phyloP scores from a whole-genome alignment of 2,888 invertebrate genomes.

The Brachyptera risi region DNA sequence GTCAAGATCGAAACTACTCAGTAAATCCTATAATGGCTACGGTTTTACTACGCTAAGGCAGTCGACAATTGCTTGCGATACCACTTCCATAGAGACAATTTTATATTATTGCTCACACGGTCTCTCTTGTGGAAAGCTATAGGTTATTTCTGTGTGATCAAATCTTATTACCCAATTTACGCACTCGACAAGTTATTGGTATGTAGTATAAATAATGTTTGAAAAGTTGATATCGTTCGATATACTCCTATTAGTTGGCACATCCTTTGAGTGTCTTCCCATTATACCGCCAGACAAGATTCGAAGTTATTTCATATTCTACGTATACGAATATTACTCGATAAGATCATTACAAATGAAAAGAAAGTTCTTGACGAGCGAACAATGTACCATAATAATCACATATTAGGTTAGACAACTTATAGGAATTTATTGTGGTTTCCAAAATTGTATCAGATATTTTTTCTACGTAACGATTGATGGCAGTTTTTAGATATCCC shows the following conservation, averaged over 20 bases:
- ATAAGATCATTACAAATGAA: too few species aligned
- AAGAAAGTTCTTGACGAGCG: too few species aligned
- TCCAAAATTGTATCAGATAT: too few species aligned
- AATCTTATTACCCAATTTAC: constrained; percentile 9
- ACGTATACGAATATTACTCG: too few species aligned
- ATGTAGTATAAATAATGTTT: constrained; percentile 12
- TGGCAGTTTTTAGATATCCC: too few species aligned
- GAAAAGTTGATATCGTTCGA: constrained; percentile 2
- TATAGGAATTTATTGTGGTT: too few species aligned
- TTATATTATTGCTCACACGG: background rate
- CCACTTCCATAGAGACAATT: background rate
- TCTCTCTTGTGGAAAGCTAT: background rate
- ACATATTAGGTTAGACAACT: too few species aligned
- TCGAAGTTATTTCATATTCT: too few species aligned
- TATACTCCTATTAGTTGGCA: background rate
- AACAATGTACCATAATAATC: too few species aligned
- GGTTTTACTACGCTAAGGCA: constrained; percentile 4
- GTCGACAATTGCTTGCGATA: background rate
- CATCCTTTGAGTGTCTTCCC: background rate
- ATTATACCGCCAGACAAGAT: background rate
- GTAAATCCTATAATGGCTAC: constrained; percentile 16
- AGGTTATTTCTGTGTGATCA: background rate
- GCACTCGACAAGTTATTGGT: background rate
- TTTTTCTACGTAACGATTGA: too few species aligned
- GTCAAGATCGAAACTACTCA: constrained; percentile 2